phyloP scores from a whole-genome alignment of 1,140 invertebrate species.

The Drosophila sechellia region DNA sequence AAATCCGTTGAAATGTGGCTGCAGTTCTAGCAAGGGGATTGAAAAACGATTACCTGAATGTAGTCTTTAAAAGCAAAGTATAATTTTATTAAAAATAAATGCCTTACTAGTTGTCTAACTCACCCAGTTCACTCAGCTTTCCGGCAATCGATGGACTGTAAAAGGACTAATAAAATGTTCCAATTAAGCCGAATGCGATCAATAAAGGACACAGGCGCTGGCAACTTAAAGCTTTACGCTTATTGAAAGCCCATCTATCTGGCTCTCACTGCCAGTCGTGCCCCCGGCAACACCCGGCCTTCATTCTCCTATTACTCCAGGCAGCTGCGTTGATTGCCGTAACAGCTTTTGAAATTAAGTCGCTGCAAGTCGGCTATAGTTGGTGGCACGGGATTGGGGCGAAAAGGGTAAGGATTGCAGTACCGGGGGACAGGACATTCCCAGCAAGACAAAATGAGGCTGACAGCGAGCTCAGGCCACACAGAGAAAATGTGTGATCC shows the following conservation, averaged over 20 bases:
- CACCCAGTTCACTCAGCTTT: neutral
- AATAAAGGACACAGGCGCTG: conserved; percentile 33
- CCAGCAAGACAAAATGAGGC: conserved; percentile 34
- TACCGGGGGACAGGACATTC: conserved; percentile 25
- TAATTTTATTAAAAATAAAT: neutral
- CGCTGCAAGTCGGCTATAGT: conserved; percentile 53
- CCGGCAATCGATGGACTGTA: conserved; percentile 26
- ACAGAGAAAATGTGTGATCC: conserved; percentile 5
- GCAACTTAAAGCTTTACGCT: conserved; percentile 51
- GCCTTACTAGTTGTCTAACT: neutral
- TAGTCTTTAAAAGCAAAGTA: no score
- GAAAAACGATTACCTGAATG: neutral
- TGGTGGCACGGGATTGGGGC: neutral
- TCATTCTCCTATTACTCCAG: conserved; percentile 16
- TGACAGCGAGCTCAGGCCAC: conserved; percentile 10
- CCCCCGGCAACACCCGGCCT: neutral
- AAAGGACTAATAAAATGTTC: conserved; percentile 49
- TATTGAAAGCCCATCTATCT: conserved; percentile 56
- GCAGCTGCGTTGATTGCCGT: conserved; percentile 76
- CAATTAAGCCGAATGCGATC: conserved; percentile 44
- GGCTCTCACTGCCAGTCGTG: conserved; percentile 18
- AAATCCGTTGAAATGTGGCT: neutral
- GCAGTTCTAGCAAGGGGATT: neutral
- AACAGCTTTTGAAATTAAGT: conserved; percentile 82
- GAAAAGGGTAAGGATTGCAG: conserved; percentile 8